Evolutionary conservation across 2,888 invertebrate genomes (phyloP).

Genomic region (Mythimna albipuncta): DNA sequence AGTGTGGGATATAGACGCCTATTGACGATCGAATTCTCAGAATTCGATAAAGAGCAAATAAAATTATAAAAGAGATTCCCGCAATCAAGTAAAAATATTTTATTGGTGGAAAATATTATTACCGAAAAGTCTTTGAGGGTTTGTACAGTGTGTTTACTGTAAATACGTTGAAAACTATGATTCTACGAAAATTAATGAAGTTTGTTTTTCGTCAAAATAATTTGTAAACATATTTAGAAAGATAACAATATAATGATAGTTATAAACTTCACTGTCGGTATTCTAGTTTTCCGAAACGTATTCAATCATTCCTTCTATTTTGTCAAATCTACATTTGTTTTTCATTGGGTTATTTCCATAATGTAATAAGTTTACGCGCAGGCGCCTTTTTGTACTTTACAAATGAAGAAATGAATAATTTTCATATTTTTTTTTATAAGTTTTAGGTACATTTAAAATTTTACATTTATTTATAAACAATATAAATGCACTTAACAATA

Average conservation of each 20-base stretch:
- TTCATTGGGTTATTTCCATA: neutral
- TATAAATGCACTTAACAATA: too few relatives aligned
- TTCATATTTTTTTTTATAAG: too few relatives aligned
- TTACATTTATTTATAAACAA: too few relatives aligned
- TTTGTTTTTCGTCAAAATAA: neutral
- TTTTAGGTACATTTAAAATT: too few relatives aligned
- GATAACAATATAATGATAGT: too few relatives aligned
- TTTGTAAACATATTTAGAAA: too few relatives aligned
- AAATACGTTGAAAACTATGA: too few relatives aligned
- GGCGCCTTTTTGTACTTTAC: neutral
- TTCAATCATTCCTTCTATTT: neutral
- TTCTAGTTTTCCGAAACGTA: neutral
- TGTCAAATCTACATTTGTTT: neutral
- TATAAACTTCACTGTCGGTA: too few relatives aligned
- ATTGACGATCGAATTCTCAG: neutral
- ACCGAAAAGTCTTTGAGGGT: neutral
- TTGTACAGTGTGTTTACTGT: neutral
- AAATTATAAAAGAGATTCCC: neutral
- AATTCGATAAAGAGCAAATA: neutral
- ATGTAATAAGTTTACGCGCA: neutral
- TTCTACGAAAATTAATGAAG: neutral
- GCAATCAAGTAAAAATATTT: neutral
- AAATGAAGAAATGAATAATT: neutral
- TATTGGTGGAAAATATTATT: neutral
- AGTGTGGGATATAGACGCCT: neutral